Evolutionary conservation across 2,797 vertebrate genomes (phyloP), one percentile per base, ranked within the genome.

Genomic region (Podargus strigoides): DNA sequence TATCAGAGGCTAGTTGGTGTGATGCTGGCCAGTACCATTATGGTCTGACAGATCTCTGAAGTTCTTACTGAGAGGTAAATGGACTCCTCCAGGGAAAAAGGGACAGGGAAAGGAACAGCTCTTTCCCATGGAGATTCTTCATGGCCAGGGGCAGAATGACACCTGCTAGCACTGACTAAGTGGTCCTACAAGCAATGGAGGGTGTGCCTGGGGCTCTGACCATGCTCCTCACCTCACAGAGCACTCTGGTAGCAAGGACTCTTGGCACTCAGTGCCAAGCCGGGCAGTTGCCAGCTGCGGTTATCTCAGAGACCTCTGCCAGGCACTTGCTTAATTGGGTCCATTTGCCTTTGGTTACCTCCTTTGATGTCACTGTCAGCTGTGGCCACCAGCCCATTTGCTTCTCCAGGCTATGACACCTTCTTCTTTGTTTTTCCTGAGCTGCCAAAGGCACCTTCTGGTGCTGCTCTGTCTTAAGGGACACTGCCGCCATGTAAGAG

Each of bases 401-500:
- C 7, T 60, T 67, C 66, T 84, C 7, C 16, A 59, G 49, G 10
- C 6, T 9, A 6, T 2, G 5, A 7, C 6, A 73, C 5, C 22
- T 47, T 24, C 14, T 77, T 16, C 22, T 59, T 41, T 58, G 12
- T 23, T 53, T 23, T 24, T 42, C 13, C 18, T 60, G 9, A 37
- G 10, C n/a, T 27, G 22, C 8, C 26, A 59, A 46, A 77, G 27
- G 4, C 58, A 79, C 3, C 5, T 22, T 39, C 16, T 19, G 13
- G 5, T 50, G 52, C 24, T 56, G 34, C 2, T 47, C 34, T 78
- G 24, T 50, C 34, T 63, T 14, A 23, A 59, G 12, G 7, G 21
- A 59, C 18, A 49, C 32, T 14, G 7, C 5, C 2, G 6, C 19
- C 13, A 3, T 2, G 8, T 28, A 32, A 8, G 19, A 59, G 5